Percentiles rank a stretch among this genome's conserved stretches.
phyloP scores from a whole-genome alignment of 2,888 invertebrate genomes.

The Drosophila vallismaia region DNA sequence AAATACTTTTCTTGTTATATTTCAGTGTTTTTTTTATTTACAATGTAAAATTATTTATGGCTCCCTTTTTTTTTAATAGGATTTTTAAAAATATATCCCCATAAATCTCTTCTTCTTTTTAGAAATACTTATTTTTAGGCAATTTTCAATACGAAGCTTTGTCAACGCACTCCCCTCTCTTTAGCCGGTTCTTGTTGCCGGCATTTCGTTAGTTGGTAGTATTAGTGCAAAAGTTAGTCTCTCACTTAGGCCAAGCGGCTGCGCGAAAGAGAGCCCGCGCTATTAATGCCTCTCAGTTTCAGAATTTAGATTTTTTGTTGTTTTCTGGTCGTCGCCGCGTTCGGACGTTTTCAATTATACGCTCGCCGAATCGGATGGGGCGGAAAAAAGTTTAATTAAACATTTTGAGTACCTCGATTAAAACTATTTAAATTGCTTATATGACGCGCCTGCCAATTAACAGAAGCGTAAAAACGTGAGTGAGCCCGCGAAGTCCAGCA shows the following conservation, averaged over 20 bases:
- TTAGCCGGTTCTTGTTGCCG: conserved; percentile 28
- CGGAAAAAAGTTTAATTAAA: conserved; percentile 64
- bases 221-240: neutral
- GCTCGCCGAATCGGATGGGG: conserved; percentile 7
- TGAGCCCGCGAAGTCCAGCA: conserved; percentile 9
- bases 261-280: conserved; percentile 5
- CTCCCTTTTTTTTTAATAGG: too few relatives aligned
- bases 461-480: conserved; percentile 31
- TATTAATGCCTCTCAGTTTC: conserved; percentile 2
- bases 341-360: conserved; percentile 44
- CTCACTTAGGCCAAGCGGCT: neutral
- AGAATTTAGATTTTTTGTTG: conserved; percentile 39
- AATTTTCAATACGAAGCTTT: conserved; percentile 6
- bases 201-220: conserved; percentile 29
- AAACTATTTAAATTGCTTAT: conserved; percentile 28
- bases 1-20: neutral
- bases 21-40: neutral
- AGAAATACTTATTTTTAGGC: conserved; percentile 17
- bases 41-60: neutral
- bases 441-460: conserved; percentile 19
- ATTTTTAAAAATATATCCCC: neutral
- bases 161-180: conserved; percentile 6
- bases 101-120: neutral
- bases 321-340: conserved; percentile 35
- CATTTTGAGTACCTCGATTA: conserved; percentile 47